These are phyloP conservation scores for Musca domestica DNA, from an alignment of 1,140 invertebrate species.

Conservation along the genomic window DNA sequence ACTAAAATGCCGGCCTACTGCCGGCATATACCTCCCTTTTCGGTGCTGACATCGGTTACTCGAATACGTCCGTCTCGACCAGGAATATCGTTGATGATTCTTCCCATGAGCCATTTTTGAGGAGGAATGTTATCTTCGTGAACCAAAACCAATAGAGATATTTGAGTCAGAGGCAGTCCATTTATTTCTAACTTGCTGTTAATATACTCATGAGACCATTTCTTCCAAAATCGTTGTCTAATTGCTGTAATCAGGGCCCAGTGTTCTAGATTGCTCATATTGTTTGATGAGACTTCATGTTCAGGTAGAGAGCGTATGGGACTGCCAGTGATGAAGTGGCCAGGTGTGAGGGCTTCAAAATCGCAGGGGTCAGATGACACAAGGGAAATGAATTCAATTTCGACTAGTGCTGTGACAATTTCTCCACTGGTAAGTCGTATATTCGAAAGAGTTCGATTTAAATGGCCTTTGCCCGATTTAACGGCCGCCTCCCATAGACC, in stretches of 20 bases:
- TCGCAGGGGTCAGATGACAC: not conserved
- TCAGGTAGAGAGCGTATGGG: not conserved
- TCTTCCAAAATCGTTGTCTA: conserved; percentile 8
- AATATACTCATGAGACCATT: conserved; percentile 38
- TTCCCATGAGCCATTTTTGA: conserved; percentile 41
- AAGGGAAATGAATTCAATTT: not conserved
- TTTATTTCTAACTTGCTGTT: conserved; percentile 41
- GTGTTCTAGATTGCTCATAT: no score
- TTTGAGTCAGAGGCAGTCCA: conserved; percentile 32
- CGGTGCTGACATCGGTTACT: conserved; percentile 37
- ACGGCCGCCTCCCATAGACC: conserved; percentile 5
- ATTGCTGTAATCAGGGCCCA: no score
- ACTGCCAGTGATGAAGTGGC: not conserved
- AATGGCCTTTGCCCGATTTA: not conserved
- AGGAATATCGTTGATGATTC: conserved; percentile 33
- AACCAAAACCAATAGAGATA: conserved; percentile 44
- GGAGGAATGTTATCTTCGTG: conserved; percentile 47
- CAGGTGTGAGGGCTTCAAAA: not conserved
- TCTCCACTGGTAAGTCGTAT: not conserved
- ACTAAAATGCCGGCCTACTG: no score
- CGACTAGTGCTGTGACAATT: not conserved
- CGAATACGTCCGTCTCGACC: conserved; percentile 39
- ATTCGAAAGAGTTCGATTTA: not conserved
- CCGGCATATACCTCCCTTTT: conserved; percentile 31
- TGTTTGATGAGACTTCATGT: no score